Conservation (phyloP, 2,888 invertebrate genomes). For the Poecilobothrus nobilitatus region DNA sequence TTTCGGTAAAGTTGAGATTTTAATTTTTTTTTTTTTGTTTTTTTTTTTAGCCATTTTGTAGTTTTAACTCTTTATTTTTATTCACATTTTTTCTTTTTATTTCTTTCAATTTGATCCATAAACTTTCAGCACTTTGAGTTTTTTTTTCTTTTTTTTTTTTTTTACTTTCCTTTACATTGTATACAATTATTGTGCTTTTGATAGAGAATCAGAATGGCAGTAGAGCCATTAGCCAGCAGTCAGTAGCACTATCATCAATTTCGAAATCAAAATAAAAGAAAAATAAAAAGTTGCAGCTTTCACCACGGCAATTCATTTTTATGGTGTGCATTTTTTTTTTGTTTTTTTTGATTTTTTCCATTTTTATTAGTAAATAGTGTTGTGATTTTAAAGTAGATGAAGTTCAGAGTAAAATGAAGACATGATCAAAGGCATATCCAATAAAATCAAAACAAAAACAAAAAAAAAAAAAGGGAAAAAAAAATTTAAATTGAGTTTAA, state of each 20-base stretch:
- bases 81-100: not conserved
- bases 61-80: not conserved
- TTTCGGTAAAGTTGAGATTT: not conserved
- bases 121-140: not conserved
- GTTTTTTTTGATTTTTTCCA: too few species aligned
- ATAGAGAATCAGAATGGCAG: not conserved
- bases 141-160: not conserved
- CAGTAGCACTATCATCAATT: not conserved
- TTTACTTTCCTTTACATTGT: not conserved
- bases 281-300: not conserved
- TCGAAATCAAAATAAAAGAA: not conserved
- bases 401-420: not conserved
- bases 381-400: not conserved
- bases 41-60: not conserved
- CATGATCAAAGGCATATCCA: not conserved
- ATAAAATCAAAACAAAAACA: too few species aligned
- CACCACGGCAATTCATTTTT: not conserved
- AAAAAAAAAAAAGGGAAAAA: too few species aligned
- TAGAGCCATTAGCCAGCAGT: not conserved
- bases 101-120: not conserved
- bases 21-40: not conserved
- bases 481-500: too few species aligned
- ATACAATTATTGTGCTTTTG: not conserved
- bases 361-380: not conserved
- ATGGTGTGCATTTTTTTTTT: not conserved